phyloP scores from a whole-genome alignment of 1,140 invertebrate species.

The Pectinophora gossypiella region DNA sequence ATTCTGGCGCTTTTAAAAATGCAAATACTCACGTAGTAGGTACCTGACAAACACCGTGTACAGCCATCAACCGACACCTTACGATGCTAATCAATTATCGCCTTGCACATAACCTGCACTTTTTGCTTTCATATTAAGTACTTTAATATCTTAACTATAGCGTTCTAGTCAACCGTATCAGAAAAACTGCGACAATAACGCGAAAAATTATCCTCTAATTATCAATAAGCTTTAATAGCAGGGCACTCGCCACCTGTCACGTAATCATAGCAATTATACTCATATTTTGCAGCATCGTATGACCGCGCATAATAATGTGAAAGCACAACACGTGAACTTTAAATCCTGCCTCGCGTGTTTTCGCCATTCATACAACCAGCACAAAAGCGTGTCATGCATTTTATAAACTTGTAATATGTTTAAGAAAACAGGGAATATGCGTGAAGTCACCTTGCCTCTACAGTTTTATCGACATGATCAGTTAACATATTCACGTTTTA shows the following conservation, averaged over 20 bases:
- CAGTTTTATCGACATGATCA: too few species aligned
- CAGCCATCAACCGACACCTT: neutral
- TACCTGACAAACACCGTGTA: neutral
- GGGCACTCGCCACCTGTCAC: neutral
- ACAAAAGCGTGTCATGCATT: too few species aligned
- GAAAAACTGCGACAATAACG: neutral
- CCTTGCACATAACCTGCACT: neutral
- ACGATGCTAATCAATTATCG: conserved; percentile 2
- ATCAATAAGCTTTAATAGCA: conserved; percentile 2
- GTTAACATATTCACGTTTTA: too few species aligned
- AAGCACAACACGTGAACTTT: too few species aligned
- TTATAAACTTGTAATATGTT: too few species aligned
- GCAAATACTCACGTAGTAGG: too few species aligned
- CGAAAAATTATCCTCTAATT: conserved; percentile 2
- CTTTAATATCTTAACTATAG: conserved; percentile 3
- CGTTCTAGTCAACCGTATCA: neutral
- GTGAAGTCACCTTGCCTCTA: too few species aligned
- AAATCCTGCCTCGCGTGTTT: too few species aligned
- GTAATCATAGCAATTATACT: neutral
- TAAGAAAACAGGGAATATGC: too few species aligned
- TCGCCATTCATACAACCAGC: too few species aligned
- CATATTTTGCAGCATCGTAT: neutral
- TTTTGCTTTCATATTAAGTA: conserved; percentile 1
- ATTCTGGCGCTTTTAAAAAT: too few species aligned
- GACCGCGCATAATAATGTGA: too few species aligned